These are phyloP conservation scores for Axea sp. DNA, from an alignment of 2,888 invertebrate species.

Conservation along the genomic window DNA sequence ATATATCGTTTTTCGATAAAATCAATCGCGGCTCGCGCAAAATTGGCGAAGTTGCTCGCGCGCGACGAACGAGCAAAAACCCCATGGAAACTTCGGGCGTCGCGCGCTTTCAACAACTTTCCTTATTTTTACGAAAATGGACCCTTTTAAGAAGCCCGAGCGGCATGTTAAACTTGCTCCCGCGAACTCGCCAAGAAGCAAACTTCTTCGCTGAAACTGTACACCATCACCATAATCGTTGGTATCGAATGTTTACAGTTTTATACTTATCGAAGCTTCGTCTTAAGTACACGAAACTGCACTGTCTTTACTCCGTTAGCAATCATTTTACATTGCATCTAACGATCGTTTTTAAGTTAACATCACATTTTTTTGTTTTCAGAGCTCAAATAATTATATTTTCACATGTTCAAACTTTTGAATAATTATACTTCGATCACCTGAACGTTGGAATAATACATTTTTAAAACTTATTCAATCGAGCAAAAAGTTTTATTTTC, in stretches of 20 bases:
- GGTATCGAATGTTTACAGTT: constrained; percentile 33
- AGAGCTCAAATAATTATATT: no score
- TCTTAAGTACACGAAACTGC: constrained; percentile 14
- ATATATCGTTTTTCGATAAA: constrained; percentile 54
- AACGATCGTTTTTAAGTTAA: no score
- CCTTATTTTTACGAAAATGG: constrained; percentile 22
- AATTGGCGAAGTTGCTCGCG: constrained; percentile 40
- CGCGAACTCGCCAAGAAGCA: constrained; percentile 19
- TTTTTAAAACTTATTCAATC: no score
- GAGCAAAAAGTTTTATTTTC: no score
- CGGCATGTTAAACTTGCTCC: constrained; percentile 22
- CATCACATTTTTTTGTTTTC: no score
- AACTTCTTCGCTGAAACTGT: constrained; percentile 28
- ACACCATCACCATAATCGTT: constrained; percentile 52
- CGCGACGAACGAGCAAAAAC: constrained; percentile 40
- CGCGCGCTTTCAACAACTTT: constrained; percentile 34
- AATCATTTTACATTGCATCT: no score
- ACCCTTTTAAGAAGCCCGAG: constrained; percentile 6
- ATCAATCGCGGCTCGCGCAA: constrained; percentile 34
- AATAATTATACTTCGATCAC: no score
- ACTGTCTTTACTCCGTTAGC: no score
- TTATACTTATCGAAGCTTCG: constrained; percentile 27
- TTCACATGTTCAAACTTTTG: no score
- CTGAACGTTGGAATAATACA: no score
- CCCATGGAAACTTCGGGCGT: constrained; percentile 15